These are phyloP conservation scores for Aphrocallistes beatrix DNA, from an alignment of 37 sponge, comb jelly and placozoan genomes.

Conservation along the genomic window DNA sequence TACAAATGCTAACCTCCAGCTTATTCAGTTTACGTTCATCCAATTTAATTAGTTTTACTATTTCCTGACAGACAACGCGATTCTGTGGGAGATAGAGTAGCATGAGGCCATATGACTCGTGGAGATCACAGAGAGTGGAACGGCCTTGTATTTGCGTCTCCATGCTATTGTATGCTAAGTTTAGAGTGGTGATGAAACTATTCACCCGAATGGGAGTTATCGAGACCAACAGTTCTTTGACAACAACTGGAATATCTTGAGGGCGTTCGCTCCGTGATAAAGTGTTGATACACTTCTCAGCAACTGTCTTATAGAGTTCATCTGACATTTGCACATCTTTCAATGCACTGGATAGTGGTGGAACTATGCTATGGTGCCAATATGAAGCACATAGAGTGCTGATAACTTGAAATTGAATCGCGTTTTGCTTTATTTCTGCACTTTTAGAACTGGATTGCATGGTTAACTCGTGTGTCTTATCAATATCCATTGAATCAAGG, in stretches of 20 bases:
- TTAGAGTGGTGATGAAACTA: neutral
- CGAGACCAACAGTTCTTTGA: neutral
- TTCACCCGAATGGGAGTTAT: neutral
- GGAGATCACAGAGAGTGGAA: neutral
- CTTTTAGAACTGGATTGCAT: neutral
- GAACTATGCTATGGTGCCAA: neutral
- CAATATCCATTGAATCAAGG: neutral
- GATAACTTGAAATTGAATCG: neutral
- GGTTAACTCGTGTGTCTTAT: neutral
- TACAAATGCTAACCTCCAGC: neutral
- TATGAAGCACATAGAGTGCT: neutral
- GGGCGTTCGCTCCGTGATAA: neutral
- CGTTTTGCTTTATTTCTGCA: neutral
- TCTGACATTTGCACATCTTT: neutral
- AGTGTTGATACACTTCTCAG: neutral
- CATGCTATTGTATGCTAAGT: neutral
- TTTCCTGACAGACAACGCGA: neutral
- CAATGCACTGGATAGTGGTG: neutral
- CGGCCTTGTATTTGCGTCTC: neutral
- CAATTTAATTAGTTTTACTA: neutral
- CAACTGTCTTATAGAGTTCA: neutral
- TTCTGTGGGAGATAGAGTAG: neutral
- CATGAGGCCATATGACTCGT: neutral
- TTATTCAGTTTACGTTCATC: neutral
- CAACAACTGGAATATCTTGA: neutral